Conservation (phyloP, 2,113 vertebrate species). For the Notarius quadriscutis region DNA sequence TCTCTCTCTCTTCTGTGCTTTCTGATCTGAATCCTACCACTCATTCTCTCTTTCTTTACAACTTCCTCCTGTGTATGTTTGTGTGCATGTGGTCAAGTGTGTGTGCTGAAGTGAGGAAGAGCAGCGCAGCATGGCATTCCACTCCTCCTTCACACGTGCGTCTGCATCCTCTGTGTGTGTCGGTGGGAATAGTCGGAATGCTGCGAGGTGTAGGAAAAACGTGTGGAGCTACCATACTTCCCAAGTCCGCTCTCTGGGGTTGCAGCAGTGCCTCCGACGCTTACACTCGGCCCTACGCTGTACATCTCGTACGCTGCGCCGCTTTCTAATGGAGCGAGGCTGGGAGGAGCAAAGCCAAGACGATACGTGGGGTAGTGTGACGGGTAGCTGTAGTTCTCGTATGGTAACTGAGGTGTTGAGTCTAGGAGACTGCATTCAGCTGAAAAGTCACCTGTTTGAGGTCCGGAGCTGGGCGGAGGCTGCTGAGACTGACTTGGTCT, state of each 20-base stretch:
- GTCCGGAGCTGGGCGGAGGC: slow-evolving; percentile 64
- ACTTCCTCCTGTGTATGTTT: slow-evolving; percentile 38
- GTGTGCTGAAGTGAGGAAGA: slow-evolving; percentile 38
- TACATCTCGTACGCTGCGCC: slow-evolving; percentile 78
- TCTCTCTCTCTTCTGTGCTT: slow-evolving; percentile 51
- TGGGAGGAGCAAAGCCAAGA: slow-evolving; percentile 82
- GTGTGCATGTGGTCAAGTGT: slow-evolving; percentile 55
- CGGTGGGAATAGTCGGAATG: slow-evolving; percentile 95
- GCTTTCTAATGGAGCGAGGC: slow-evolving; percentile 72
- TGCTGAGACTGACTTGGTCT: slow-evolving; percentile 71
- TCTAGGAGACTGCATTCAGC: slow-evolving; percentile 78
- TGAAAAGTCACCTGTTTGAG: slow-evolving; percentile 69
- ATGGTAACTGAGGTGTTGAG: slow-evolving; percentile 83
- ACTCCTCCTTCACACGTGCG: slow-evolving; percentile 82
- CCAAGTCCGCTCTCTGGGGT: slow-evolving; percentile 77
- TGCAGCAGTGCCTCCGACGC: slow-evolving; percentile 41
- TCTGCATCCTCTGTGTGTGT: slow-evolving; percentile 97
- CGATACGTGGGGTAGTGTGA: slow-evolving; percentile 82
- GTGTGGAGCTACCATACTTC: slow-evolving; percentile 84
- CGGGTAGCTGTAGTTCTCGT: slow-evolving; percentile 86
- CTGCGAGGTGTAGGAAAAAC: slow-evolving; percentile 94
- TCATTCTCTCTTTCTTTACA: slow-evolving; percentile 27
- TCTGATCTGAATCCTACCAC: slow-evolving; percentile 18
- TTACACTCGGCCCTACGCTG: slow-evolving; percentile 64
- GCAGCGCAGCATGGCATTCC: slow-evolving; percentile 3